Conservation (phyloP, 1,140 invertebrate genomes). For the roundworm (Caenorhabditis elegans) region WBcel235 BX284604.4:11792001-11792500, state of each 20-base stretch:
- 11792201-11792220: conserved; percentile 13
- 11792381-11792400: conserved; percentile 49
- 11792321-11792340: conserved; percentile 42
- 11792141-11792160: not conserved
- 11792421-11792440: conserved; percentile 49
- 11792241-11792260: not conserved
- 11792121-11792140: not conserved
- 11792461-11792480: not conserved
- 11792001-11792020: no score
- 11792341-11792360: conserved; percentile 38
- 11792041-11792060: no score
- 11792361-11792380: conserved; percentile 50
- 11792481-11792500: not conserved
- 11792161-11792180: not conserved
- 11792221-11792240: not conserved
- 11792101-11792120: not conserved
- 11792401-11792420: conserved; percentile 43
- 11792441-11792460: conserved; percentile 51
- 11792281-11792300: no score
- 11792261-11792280: not conserved
- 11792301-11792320: not conserved
- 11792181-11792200: not conserved
- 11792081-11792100: no score
- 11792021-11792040: no score
- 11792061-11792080: no score